Base-by-base conservation (phyloP, 2,888 invertebrate genomes). In the Pelosia muscerda region DNA sequence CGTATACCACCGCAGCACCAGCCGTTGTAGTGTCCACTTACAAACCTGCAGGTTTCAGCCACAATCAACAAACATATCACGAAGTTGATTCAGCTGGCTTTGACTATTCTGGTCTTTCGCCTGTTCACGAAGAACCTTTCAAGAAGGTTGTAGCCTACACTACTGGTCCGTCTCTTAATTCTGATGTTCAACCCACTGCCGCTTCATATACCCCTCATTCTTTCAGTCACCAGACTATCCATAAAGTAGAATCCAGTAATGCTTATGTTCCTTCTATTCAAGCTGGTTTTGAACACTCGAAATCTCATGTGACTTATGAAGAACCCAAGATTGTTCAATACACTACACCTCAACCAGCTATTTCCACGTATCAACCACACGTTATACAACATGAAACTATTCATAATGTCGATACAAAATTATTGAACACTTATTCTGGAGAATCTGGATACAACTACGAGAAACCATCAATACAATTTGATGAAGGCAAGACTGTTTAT, bases 101-200 rank as follows among this genome's bases (percentile, higher is more conserved):
- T 57, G 88, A 90, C 65, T 92, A 93, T 63, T 87, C 92, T 9
- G 88, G 88, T 4, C 86, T 87, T 31, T 83, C 81, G 2, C 92
- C 94, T 25, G 88, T 92, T 3, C 84, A 86, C 65, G 94, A 94
- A 79, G 88, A 88, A 67, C 93, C 93, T 25, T 91, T 94, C 63
- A 93, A 89, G 73, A 94, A 91, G 80, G 56, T 91, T 2, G 88
- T 92, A 25, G 94, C 94, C 49, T 95, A 95, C 66, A 94, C 94
- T 5, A 94, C 94, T 62, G 93, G 93, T 8, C 85, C 92, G 5
- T 76, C 86, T 31, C 74, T 86, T 2, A 75, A 79, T 61, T 79
- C 87, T 19, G 91, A 88, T 67, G 84, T 79, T 49, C 88, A 89
- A 72, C 89, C 92, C 6, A 85, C 89, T 15, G 80, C 83, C 9